phyloP scores from a whole-genome alignment of 2,113 vertebrate genomes.

The Vicugna pacos region DNA sequence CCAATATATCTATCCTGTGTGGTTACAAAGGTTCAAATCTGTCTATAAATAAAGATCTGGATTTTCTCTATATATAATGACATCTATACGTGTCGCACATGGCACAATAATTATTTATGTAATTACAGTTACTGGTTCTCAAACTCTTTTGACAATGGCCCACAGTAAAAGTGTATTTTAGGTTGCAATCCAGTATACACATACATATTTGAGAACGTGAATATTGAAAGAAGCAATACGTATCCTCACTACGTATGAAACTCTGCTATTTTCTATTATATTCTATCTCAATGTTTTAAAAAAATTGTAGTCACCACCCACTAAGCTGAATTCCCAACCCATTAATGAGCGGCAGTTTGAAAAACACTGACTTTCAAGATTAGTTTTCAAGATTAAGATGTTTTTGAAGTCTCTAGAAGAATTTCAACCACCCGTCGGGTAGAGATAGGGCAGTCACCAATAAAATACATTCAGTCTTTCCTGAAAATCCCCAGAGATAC shows the following conservation, averaged over 20 bases:
- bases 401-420: background rate
- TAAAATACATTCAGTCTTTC: background rate
- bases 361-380: slow-evolving; percentile 25
- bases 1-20: background rate
- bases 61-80: background rate
- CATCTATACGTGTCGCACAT: background rate
- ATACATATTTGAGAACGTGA: background rate
- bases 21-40: slow-evolving; percentile 21
- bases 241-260: slow-evolving; percentile 4
- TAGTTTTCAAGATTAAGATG: slow-evolving; percentile 40
- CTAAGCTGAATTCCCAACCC: slow-evolving; percentile 38
- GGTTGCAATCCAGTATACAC: background rate
- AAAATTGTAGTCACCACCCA: slow-evolving; percentile 14
- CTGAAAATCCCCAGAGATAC: slow-evolving; percentile 4
- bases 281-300: background rate
- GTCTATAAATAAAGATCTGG: slow-evolving; percentile 9
- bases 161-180: slow-evolving; percentile 36
- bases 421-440: background rate
- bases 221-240: slow-evolving; percentile 5
- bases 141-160: slow-evolving; percentile 21
- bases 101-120: slow-evolving; percentile 8
- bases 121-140: background rate
- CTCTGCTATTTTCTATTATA: background rate
- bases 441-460: slow-evolving; percentile 2
- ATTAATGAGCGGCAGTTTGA: slow-evolving; percentile 1